Evolutionary conservation across 2,888 invertebrate genomes (phyloP), one percentile per base, ranked within the genome.

Genomic region (Chironomus riparius): DNA sequence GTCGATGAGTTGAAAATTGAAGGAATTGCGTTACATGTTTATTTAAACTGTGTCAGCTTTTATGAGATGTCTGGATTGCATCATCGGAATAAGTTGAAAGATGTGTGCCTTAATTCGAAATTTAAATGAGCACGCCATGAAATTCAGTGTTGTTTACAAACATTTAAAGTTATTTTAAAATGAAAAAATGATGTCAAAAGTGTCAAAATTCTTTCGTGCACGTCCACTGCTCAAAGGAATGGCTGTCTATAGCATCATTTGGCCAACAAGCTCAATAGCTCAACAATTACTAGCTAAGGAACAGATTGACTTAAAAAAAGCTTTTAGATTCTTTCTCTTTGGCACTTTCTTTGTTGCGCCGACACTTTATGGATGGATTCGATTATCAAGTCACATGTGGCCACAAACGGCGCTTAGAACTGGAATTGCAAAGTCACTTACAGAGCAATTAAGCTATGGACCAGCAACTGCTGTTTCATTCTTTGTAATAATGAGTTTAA

Each of bases 331-430:
- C 84, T 89, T 92, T 80, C 80, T 93, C 71, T 94, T 91, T 82
- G 94, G 93, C n/a, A 89, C 91, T 6, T 87, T 91, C 70, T 92
- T 91, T 83, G 92, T 92, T 15, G 94, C 93, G 0, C 94, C 94
- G 13, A 92, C 92, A 4, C 83, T 94, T 0, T 93, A 92, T 80
- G 87, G 88, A 76, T 94, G 94, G 94, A 38, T 65, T 24, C 65
- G 22, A 81, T 83, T 92, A 72, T 91, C 92, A 15, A 88, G 88
- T 79, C 86, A 87, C 73, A 86, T 93, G 82, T 93, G 92, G 91
- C 94, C 94, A 21, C 88, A 88, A 70, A 88, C 86, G 77, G 87
- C 88, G 77, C 80, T 94, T 62, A 87, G 86, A 81, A 89, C 89
- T 78, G 92, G 91, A 13, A 80, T 93, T 13, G 88, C 88, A 61